Conservation (phyloP, 2,113 vertebrate genomes). For the Ahaetulla prasina region DNA sequence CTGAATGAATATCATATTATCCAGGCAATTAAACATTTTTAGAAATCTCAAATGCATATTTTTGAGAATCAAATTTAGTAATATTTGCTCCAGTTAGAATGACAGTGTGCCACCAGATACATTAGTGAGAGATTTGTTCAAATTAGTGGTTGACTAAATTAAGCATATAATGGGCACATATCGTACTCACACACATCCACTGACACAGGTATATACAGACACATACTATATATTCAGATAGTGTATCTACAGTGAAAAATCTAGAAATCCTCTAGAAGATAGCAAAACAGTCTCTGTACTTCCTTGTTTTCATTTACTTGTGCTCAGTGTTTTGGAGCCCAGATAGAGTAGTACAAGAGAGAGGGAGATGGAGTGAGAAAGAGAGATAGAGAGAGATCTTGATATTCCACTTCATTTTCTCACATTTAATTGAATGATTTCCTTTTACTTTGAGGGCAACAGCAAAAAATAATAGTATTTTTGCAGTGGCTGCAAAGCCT, state of each 20-base stretch:
- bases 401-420: not conserved
- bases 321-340: not conserved
- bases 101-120: not conserved
- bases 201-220: not conserved
- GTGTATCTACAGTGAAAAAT: not conserved
- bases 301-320: not conserved
- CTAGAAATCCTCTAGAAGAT: not conserved
- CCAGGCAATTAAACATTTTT: slow-evolving; percentile 9
- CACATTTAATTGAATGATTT: not conserved
- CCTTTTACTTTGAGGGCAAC: not conserved
- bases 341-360: not conserved
- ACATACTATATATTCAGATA: not conserved
- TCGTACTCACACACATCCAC: not conserved
- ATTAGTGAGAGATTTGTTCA: not conserved
- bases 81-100: not conserved
- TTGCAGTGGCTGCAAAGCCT: not conserved
- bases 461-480: not conserved
- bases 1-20: not conserved
- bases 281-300: not conserved
- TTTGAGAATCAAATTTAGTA: not conserved
- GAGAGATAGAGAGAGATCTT: not conserved
- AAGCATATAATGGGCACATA: not conserved
- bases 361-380: not conserved
- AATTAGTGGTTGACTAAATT: not conserved
- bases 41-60: not conserved